Base-by-base conservation (phyloP, 2,797 vertebrate species). In the Somateria mollissima region DNA sequence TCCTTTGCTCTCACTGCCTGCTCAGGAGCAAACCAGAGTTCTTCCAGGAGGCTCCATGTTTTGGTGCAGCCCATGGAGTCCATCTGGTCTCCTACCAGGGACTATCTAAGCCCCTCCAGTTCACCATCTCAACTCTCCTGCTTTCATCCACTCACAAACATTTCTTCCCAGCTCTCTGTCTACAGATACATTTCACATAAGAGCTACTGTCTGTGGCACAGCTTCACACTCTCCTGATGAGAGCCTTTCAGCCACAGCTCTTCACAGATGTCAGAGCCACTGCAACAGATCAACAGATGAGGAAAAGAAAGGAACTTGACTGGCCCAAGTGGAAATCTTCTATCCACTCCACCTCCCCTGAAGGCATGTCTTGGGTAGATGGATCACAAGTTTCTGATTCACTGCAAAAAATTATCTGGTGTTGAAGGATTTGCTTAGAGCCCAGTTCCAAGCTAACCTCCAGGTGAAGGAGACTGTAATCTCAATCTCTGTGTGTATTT, bases 181-280 rank as follows among this genome's bases (percentile, higher is more conserved):
- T 67, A n/a, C 74, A 65, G 27, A 39, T 3, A 1, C 66, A 39
- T 3, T 66, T 18, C 18, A 60, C 1, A 2, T 0, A 1, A 47
- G 7, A 3, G 19, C 7, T 10, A 3, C 27, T 37, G 39, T 36
- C 53, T 2, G 0, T 25, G 22, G 19, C 27, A 53, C 18, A 60
- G 11, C 36, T 24, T 49, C 12, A 1, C 13, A 19, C 34, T 11
- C 13, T 39, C 32, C 37, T 51, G 28, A 1, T 37, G 30, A 47
- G 37, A 76, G 12, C 11, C 51, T 85, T 90, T 39, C 18, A 51
- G 27, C 28, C 37, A 2, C 16, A 71, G 27, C 70, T 80, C 39
- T 65, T 1, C 1, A 45, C 0, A 10, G 8, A 11, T 58, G 39
- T 14, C 54, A 62, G 53, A 60, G 49, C 13, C 49, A 51, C 49